Evolutionary conservation across 2,888 invertebrate genomes (phyloP).

Genomic region (Drosophila tripunctata): DNA sequence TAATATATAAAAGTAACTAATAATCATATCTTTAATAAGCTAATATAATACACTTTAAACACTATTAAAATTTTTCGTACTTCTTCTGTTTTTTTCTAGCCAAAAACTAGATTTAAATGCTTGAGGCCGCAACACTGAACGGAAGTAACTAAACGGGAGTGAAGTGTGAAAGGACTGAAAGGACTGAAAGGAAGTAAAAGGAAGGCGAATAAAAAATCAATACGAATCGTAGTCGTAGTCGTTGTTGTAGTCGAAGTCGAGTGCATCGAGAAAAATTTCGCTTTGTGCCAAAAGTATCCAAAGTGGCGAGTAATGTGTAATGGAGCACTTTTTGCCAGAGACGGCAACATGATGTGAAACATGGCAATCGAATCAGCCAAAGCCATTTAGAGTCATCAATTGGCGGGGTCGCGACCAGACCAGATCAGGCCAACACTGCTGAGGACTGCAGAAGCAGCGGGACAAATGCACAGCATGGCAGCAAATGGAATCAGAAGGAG

Average conservation of each 20-base stretch:
- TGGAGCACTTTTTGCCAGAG: slow-evolving; percentile 71
- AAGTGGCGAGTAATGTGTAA: slow-evolving; percentile 77
- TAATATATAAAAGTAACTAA: no score
- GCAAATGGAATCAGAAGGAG: slow-evolving; percentile 31
- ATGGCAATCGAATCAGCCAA: slow-evolving; percentile 77
- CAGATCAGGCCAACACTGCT: slow-evolving; percentile 8
- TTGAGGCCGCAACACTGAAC: slow-evolving; percentile 2
- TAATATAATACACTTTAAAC: background rate
- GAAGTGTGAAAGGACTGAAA: slow-evolving; percentile 4
- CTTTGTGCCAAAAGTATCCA: slow-evolving; percentile 48
- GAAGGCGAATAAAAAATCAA: slow-evolving; percentile 43
- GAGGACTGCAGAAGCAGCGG: slow-evolving; percentile 17
- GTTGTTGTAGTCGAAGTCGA: slow-evolving; percentile 19
- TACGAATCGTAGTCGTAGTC: slow-evolving; percentile 30
- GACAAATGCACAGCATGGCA: slow-evolving; percentile 60
- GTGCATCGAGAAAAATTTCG: slow-evolving; percentile 43
- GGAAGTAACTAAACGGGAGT: background rate
- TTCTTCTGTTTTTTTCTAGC: background rate
- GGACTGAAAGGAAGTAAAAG: slow-evolving; percentile 1
- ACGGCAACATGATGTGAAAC: slow-evolving; percentile 76
- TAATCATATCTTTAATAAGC: background rate
- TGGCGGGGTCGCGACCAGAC: slow-evolving; percentile 58
- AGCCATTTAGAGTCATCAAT: slow-evolving; percentile 78
- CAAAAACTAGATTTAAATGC: background rate
- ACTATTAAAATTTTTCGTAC: background rate